Percentiles rank a stretch among this genome's conserved stretches.
Conservation (phyloP, 1,140 invertebrate genomes). For the Pectinophora gossypiella region DNA sequence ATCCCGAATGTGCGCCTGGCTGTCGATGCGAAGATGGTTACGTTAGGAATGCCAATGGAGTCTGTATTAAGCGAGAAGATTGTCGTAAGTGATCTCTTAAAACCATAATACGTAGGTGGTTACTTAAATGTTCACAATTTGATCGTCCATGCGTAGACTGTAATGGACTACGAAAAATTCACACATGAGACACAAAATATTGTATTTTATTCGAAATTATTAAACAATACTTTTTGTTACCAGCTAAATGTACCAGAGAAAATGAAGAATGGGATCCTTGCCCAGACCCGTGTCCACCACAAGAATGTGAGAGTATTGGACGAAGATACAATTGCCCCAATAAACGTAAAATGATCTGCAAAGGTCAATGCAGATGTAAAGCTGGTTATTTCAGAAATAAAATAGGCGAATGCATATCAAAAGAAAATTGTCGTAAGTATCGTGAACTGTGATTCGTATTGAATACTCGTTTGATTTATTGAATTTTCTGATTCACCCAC, state of each 20-base stretch:
- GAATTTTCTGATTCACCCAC: too few species aligned
- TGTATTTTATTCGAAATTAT: too few species aligned
- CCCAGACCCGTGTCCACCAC: neutral
- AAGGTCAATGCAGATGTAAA: constrained; percentile 11
- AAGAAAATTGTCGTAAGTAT: neutral
- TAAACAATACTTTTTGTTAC: too few species aligned
- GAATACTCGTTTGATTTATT: too few species aligned
- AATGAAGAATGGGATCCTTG: neutral
- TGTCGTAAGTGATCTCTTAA: constrained; percentile 4
- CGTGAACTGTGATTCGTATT: too few species aligned
- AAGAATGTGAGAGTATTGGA: neutral
- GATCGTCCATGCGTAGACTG: too few species aligned
- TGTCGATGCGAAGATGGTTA: constrained; percentile 26
- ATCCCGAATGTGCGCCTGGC: constrained; percentile 14
- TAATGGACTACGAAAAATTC: neutral
- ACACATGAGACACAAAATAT: too few species aligned
- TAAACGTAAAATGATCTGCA: too few species aligned
- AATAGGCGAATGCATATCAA: neutral
- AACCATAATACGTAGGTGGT: too few species aligned
- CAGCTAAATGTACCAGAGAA: neutral
- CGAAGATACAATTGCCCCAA: too few species aligned
- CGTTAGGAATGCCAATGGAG: neutral
- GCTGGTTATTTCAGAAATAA: constrained; percentile 9
- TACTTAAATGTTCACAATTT: too few species aligned
- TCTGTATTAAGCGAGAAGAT: constrained; percentile 12